Evolutionary conservation across 2,888 invertebrate genomes (phyloP).

Genomic region (Hedya salicella): DNA sequence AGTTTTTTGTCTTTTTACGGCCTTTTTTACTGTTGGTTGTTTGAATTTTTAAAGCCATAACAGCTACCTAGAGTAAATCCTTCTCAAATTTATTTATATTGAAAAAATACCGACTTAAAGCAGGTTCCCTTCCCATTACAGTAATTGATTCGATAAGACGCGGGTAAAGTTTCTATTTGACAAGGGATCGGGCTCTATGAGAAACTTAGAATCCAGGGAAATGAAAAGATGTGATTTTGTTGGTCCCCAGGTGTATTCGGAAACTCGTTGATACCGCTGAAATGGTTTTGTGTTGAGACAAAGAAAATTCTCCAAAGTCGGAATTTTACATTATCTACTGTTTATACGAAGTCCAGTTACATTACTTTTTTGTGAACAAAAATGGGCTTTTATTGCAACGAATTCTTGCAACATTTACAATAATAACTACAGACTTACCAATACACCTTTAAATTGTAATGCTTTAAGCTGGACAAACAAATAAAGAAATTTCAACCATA

Average conservation of each 20-base stretch:
- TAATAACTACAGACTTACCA: no score
- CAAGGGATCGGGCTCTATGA: constrained; percentile 76
- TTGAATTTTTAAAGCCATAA: not conserved
- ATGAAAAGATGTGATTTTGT: constrained; percentile 45
- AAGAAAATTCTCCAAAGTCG: constrained; percentile 1
- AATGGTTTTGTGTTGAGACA: constrained; percentile 29
- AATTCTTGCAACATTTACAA: no score
- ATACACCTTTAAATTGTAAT: no score
- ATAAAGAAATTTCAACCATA: not conserved
- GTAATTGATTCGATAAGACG: constrained; percentile 81
- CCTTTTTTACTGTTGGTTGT: no score
- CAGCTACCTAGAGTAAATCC: not conserved
- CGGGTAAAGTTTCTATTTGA: constrained; percentile 80
- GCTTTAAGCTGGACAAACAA: no score
- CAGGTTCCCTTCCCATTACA: constrained; percentile 69
- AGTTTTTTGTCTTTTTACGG: no score
- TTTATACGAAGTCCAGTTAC: not conserved
- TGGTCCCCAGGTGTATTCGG: constrained; percentile 24
- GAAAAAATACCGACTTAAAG: constrained; percentile 53
- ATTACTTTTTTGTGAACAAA: no score
- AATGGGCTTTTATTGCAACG: not conserved
- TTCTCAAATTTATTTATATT: constrained; percentile 23
- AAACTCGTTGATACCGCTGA: constrained; percentile 9
- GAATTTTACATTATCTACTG: not conserved
- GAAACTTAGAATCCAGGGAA: constrained; percentile 68